Base-by-base conservation (phyloP, 2,113 vertebrate species). In the Pomatorhinus ruficollis region DNA sequence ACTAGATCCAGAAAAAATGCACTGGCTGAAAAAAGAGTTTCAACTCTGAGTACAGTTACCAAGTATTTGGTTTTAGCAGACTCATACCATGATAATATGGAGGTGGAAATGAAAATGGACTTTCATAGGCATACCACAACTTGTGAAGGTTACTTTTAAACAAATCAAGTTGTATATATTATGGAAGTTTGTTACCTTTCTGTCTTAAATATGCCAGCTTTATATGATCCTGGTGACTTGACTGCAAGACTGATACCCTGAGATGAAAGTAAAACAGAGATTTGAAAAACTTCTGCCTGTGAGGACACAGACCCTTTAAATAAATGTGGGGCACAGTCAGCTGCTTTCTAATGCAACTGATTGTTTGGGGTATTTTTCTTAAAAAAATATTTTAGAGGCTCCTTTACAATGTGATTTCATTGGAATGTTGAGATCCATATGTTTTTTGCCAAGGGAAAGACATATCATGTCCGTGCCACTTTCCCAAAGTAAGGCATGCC, bases 61-160 rank as follows among this genome's bases (percentile, higher is more conserved):
- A 47, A 17, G 23, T 70, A 35, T 35, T 90, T 89, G 19, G 4
- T 78, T 90, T 92, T 90, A 65, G 63, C 42, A 78, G 44, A 30
- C 11, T 70, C 22, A 17, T 31, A 33, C n/a, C 35, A 37, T 30
- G 15, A 12, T 37, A 83, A 31, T 44, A n/a, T 16, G 13, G 60
- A 84, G 86, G 74, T 24, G 5, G 79, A 85, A 94, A 91, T 35
- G 11, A 74, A 88, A 94, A 87, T 24, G 15, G 37, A 57, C 28
- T 68, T 92, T 42, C 61, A 40, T 7, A 63, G n/a, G 8, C 8
- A 5, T 42, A 44, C 8, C 37, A 44, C 24, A 85, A 17, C 30
- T 64, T 40, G 5, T 23, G 19, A 91, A 28, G 9, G 15, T 60
- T 60, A 45, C 21, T 87, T 81, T 59, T 84, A 78, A 83, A 83